Percentiles rank a stretch among this genome's conserved stretches.
phyloP scores from a whole-genome alignment of 2,113 vertebrate genomes.

The Hyaena hyaena region DNA sequence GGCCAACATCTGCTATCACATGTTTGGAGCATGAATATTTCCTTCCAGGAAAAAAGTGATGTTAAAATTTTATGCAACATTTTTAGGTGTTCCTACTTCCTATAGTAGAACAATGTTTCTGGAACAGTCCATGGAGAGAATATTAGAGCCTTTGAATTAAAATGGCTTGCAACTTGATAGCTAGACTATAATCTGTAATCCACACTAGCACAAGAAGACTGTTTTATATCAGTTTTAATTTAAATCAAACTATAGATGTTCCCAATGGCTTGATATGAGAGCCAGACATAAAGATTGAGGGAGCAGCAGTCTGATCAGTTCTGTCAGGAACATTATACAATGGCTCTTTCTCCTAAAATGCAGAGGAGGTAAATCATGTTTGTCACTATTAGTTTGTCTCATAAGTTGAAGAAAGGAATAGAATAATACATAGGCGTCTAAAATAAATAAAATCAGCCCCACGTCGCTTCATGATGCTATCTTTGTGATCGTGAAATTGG shows the following conservation, averaged over 20 bases:
- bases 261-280: background rate
- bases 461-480: background rate
- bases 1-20: slow-evolving; percentile 48
- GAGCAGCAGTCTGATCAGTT: background rate
- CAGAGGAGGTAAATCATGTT: background rate
- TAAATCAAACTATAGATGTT: slow-evolving; percentile 10
- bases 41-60: slow-evolving; percentile 59
- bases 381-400: slow-evolving; percentile 17
- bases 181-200: background rate
- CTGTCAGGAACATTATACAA: background rate
- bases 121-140: background rate
- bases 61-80: background rate
- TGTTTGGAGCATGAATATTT: background rate
- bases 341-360: background rate
- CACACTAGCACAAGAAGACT: background rate
- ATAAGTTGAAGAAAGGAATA: slow-evolving; percentile 23
- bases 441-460: slow-evolving; percentile 40
- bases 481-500: background rate
- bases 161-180: background rate
- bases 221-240: slow-evolving; percentile 34
- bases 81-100: slow-evolving; percentile 1
- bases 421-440: slow-evolving; percentile 47
- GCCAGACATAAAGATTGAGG: background rate
- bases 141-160: background rate
- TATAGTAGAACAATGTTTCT: slow-evolving; percentile 13